Evolutionary conservation across 2,888 invertebrate genomes (phyloP).

Genomic region (Ferdinandea cuprea): DNA sequence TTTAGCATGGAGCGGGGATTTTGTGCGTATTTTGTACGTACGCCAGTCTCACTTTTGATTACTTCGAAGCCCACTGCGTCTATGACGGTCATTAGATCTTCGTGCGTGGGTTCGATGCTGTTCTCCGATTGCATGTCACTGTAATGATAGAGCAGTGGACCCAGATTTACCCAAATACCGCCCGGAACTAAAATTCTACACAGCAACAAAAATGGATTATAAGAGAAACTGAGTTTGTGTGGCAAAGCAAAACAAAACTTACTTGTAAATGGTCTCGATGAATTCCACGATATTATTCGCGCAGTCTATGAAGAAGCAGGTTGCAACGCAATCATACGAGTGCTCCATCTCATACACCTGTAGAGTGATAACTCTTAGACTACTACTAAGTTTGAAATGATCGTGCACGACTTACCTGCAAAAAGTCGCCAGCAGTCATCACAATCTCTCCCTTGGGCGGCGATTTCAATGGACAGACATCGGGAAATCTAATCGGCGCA

Average conservation of each 20-base stretch:
- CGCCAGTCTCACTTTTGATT: conserved; percentile 87
- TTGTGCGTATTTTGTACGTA: conserved; percentile 95
- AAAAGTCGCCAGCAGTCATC: conserved; percentile 98
- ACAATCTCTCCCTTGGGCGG: conserved; percentile 88
- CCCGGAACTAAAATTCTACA: conserved; percentile 92
- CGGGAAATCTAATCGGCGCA: conserved; percentile 91
- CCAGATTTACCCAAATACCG: conserved; percentile 94
- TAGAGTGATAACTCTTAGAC: neutral
- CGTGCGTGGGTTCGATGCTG: conserved; percentile 97
- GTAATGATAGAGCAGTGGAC: conserved; percentile 96
- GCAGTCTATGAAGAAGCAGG: conserved; percentile 99
- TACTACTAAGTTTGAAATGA: no score
- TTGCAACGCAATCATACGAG: conserved; percentile 93
- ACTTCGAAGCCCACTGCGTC: conserved; percentile 92
- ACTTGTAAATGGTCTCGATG: conserved; percentile 93
- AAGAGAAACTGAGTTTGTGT: neutral
- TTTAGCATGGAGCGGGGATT: conserved; percentile 96
- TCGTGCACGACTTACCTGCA: conserved; percentile 87
- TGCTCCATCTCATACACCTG: conserved; percentile 79
- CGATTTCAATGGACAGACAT: conserved; percentile 90
- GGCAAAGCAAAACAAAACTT: conserved; percentile 29
- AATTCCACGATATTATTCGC: conserved; percentile 98
- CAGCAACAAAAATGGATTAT: no score
- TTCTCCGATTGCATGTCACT: conserved; percentile 93
- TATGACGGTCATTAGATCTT: conserved; percentile 90